These are phyloP conservation scores for Tringa solitaria DNA, from an alignment of 2,113 vertebrate genomes.

Conservation along the genomic window DNA sequence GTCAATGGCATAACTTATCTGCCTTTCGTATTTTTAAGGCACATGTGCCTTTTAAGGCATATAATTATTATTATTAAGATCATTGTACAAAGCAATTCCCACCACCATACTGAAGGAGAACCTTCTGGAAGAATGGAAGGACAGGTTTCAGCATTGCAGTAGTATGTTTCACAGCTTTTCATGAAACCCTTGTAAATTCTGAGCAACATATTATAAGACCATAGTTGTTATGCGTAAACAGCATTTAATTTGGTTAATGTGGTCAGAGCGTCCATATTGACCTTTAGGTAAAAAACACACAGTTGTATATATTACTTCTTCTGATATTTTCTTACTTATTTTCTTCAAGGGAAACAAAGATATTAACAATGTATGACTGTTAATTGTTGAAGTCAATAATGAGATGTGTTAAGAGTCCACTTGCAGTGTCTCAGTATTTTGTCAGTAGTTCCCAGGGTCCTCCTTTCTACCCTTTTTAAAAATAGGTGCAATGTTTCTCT, in stretches of 20 bases:
- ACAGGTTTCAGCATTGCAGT: background rate
- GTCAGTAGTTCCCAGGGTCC: background rate
- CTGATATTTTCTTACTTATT: background rate
- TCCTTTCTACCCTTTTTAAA: background rate
- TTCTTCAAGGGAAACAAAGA: background rate
- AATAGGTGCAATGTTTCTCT: background rate
- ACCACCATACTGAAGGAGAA: background rate
- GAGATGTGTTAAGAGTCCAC: background rate
- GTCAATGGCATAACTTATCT: background rate
- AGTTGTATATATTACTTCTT: background rate
- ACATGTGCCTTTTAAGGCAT: no score
- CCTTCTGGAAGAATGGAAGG: background rate
- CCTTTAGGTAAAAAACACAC: background rate
- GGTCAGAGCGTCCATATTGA: background rate
- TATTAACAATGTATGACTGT: background rate
- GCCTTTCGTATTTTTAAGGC: background rate
- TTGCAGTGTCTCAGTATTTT: background rate
- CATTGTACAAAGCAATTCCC: background rate
- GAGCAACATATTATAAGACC: background rate
- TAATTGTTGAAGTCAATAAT: background rate
- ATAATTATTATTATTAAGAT: constrained; percentile 10
- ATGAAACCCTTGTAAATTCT: constrained; percentile 6
- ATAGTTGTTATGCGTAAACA: background rate
- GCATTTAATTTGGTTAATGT: background rate
- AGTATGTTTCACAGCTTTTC: background rate